Evolutionary conservation across 2,888 invertebrate genomes (phyloP).

Genomic region (Oligia strigilis): DNA sequence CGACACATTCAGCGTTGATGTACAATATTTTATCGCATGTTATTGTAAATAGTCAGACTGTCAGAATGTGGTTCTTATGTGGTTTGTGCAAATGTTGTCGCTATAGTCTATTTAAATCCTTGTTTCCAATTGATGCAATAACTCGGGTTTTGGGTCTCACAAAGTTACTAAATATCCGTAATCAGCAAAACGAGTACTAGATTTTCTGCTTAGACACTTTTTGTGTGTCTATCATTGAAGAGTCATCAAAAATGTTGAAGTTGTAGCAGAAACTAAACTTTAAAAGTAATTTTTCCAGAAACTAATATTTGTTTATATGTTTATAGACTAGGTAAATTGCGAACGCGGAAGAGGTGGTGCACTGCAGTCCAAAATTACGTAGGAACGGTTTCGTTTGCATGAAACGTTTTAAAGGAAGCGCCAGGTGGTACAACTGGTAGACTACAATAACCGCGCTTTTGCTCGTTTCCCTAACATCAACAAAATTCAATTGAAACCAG

Average conservation of each 20-base stretch:
- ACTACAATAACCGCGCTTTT: background rate
- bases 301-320: background rate
- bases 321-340: background rate
- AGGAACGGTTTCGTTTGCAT: background rate
- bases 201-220: no score
- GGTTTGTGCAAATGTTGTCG: background rate
- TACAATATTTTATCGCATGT: constrained; percentile 14
- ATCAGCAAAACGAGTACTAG: no score
- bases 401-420: background rate
- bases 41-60: constrained; percentile 5
- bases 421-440: background rate
- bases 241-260: background rate
- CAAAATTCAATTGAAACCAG: background rate
- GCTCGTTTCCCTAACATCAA: background rate
- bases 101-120: background rate
- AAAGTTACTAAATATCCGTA: no score
- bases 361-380: constrained; percentile 11
- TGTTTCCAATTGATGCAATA: background rate
- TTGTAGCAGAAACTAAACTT: background rate
- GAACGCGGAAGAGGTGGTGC: background rate
- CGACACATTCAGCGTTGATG: constrained; percentile 7
- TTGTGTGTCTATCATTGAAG: no score
- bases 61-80: background rate
- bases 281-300: background rate
- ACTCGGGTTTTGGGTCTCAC: no score